Base-by-base conservation (phyloP, 2,797 vertebrate species). In the Phoeniculus purpureus region DNA sequence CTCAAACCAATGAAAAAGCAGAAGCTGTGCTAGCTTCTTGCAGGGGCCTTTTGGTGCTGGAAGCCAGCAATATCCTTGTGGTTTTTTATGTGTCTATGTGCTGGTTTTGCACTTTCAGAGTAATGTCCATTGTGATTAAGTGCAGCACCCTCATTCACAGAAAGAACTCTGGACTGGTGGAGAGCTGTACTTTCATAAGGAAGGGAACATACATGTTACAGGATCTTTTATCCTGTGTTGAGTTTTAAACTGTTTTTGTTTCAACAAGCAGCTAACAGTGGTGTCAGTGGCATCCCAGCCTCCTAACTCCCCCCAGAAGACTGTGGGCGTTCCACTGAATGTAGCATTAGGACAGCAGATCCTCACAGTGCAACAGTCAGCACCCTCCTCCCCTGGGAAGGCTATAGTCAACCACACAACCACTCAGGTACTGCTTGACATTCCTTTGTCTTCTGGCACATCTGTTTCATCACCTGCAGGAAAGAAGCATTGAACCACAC, bases 271-370 rank as follows among this genome's bases (percentile, higher is more conserved):
- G 98, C 97, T 98, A 81, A 99, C 98, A 3, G 98, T 99, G 94
- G 98, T 99, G 29, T 99, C 98, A 6, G 98, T 99, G 95, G 98
- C 98, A 19, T 98, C 98, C 18, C 98, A 98, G 76, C 97, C 98
- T 87, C 97, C 98, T 73, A 98, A n/a, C 94, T 97, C 98, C 61
- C 97, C 98, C 34, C 98, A 98, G 97, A 99, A 99, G 95, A 97
- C 98, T 0, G 96, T 99, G 92, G 79, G 98, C 7, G 96, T 99
- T 87, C 98, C 98, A 4, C 97, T 99, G 88, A 99, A 98, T 70
- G 96, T 99, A 94, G 98, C 98, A 14, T 98, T 99, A 50, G 98
- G 98, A 77, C 98, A 99, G 96, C 98, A 99, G 97, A 98, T 99
- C 95, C 98, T 99, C 73, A 89, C 98, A 10, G 97, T 99, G 84